Conservation (phyloP, 2,888 invertebrate genomes). For the Zele albiditarsus region DNA sequence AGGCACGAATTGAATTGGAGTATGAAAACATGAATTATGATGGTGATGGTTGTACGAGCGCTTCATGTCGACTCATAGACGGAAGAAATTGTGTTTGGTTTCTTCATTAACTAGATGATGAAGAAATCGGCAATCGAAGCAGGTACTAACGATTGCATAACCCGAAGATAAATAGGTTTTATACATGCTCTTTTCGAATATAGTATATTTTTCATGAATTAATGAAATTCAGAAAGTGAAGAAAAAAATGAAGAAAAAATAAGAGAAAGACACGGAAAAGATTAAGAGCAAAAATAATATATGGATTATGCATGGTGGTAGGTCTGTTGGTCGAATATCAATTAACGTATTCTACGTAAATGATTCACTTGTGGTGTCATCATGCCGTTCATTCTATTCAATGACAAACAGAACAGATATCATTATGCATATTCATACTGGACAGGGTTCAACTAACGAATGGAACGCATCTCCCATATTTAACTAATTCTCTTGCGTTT, state of each 20-base stretch:
- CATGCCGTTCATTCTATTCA: not conserved
- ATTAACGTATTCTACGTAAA: conserved; percentile 2
- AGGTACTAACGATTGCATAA: conserved; percentile 46
- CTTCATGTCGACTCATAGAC: conserved; percentile 1
- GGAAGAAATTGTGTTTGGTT: not conserved
- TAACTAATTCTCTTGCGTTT: not conserved
- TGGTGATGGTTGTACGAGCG: not conserved
- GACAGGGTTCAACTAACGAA: conserved; percentile 62
- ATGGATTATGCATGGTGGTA: conserved; percentile 41
- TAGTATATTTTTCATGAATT: conserved; percentile 60
- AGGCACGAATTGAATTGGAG: conserved; percentile 44
- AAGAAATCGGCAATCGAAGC: conserved; percentile 7
- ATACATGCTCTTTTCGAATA: conserved; percentile 64
- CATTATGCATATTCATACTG: conserved; percentile 57
- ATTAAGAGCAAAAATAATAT: conserved; percentile 39
- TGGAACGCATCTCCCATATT: not conserved
- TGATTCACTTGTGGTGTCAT: not conserved
- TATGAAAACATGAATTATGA: not conserved
- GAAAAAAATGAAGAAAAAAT: conserved; percentile 25
- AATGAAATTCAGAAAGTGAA: conserved; percentile 31
- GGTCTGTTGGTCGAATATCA: conserved; percentile 19
- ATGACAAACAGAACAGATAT: conserved; percentile 31
- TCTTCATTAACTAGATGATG: not conserved
- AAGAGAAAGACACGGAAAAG: conserved; percentile 22
- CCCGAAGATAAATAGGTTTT: conserved; percentile 62